Base-by-base conservation (phyloP, 2,888 invertebrate species). In the Latheticus oryzae region DNA sequence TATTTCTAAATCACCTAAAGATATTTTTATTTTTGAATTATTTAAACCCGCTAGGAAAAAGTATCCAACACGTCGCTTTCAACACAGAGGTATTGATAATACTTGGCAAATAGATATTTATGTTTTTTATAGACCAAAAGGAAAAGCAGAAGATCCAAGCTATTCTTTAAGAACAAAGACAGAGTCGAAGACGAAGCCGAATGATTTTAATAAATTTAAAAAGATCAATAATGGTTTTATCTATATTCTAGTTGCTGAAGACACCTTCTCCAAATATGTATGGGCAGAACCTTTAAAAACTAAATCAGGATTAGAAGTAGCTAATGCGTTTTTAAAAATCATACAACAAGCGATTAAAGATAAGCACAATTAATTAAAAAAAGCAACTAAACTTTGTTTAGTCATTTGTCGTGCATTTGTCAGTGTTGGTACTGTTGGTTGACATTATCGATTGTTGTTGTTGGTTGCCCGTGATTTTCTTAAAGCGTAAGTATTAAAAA, bases 291-390 rank as follows among this genome's bases (percentile, higher is more conserved):
- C 38, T 21, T 21, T 26, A 26, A 42, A 26, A 42, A 42, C 42
- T 42, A 42, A 42, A 42, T 42, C 42, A 26, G 42, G 42, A 42
- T 26, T 42, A 26, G 42, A 42, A 42, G 26, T 26, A 40, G 40
- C 40, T 24, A 24, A 23, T 21, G 23, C 40, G 12, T 40, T 40
- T 24, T 23, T 24, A 24, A 42, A 42, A 42, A 42, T 42, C 26
- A 24, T 42, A 42, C 24, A 42, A 26, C 42, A 42, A 42, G 26
- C 26, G 42, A 42, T 42, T 26, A 42, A 42, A 42, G 42, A 42
- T 26, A 26, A 26, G 26, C 24, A 42, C 26, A 26, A 42, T 42
- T 7, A 13, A 28, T 26, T 26, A 16, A 24, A 42, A 42, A 26
- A 26, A n/a, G n/a, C n/a, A n/a, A n/a, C n/a, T n/a, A n/a, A n/a